phyloP scores from a whole-genome alignment of 2,888 invertebrate species.

The Caenorhabditis drosophilae region DNA sequence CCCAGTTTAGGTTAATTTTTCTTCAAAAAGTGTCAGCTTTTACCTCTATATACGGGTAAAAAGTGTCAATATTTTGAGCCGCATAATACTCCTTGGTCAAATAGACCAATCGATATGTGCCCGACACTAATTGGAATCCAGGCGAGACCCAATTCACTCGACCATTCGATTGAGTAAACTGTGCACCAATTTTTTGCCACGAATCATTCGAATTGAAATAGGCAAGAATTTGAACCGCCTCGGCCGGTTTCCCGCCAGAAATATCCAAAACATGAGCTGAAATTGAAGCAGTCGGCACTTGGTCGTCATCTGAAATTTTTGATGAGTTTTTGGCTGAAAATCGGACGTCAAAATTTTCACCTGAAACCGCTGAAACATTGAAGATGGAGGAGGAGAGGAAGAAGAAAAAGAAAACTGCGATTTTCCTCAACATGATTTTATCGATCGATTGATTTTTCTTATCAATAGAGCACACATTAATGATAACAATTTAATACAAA shows the following conservation, averaged over 20 bases:
- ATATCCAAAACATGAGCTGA: slow-evolving; percentile 61
- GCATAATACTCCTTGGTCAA: slow-evolving; percentile 48
- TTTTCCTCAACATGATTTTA: too few relatives aligned
- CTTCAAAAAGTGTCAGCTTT: too few relatives aligned
- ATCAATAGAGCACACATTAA: too few relatives aligned
- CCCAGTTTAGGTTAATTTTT: too few relatives aligned
- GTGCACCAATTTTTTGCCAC: slow-evolving; percentile 35
- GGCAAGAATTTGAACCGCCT: slow-evolving; percentile 46
- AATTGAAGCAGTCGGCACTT: slow-evolving; percentile 39
- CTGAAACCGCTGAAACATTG: too few relatives aligned
- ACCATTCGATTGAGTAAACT: slow-evolving; percentile 51
- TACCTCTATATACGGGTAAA: slow-evolving; percentile 59
- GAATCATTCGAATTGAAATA: slow-evolving; percentile 37
- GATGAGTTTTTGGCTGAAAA: too few relatives aligned
- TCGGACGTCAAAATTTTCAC: too few relatives aligned
- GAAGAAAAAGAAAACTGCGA: too few relatives aligned
- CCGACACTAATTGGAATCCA: slow-evolving; percentile 37
- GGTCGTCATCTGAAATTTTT: background rate
- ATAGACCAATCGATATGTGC: slow-evolving; percentile 52
- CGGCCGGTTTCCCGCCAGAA: slow-evolving; percentile 52
- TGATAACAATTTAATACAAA: background rate
- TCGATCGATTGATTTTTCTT: too few relatives aligned
- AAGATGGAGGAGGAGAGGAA: too few relatives aligned
- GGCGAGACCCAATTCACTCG: slow-evolving; percentile 57
- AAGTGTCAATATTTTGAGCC: slow-evolving; percentile 35